Evolutionary conservation across 2,113 vertebrate genomes (phyloP).

Genomic region (Platichthys stellatus): DNA sequence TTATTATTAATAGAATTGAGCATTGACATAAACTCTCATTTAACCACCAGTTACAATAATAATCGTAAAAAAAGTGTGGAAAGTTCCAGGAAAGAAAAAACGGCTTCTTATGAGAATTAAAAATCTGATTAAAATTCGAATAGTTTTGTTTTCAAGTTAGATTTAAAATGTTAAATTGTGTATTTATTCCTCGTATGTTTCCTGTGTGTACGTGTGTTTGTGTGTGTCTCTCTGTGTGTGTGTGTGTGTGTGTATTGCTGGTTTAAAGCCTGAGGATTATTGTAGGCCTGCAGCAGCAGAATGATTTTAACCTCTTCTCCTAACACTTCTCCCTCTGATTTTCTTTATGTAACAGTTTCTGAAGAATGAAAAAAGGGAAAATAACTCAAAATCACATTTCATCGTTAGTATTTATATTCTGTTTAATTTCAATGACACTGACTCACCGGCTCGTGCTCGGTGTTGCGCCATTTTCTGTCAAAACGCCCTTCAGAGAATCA

Average conservation of each 20-base stretch:
- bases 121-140: not conserved
- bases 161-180: not conserved
- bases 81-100: too few relatives aligned
- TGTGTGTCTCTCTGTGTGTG: not conserved
- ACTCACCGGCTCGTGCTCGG: not conserved
- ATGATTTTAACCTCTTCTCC: slow-evolving; percentile 19
- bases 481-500: slow-evolving; percentile 37
- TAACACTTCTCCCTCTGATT: not conserved
- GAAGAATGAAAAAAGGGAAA: too few relatives aligned
- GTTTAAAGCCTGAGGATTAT: slow-evolving; percentile 54
- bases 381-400: too few relatives aligned
- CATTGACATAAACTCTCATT: not conserved
- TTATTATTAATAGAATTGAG: too few relatives aligned
- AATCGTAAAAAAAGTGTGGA: too few relatives aligned
- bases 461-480: slow-evolving; percentile 50
- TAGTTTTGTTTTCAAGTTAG: not conserved
- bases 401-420: not conserved
- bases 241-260: not conserved
- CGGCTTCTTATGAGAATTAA: too few relatives aligned
- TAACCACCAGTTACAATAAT: not conserved
- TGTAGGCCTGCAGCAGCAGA: slow-evolving; percentile 48
- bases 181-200: not conserved
- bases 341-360: too few relatives aligned
- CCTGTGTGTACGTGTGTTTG: not conserved
- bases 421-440: not conserved